Base-by-base conservation (phyloP, 2,888 invertebrate genomes). In the Sinohyriopsis cumingii region DNA sequence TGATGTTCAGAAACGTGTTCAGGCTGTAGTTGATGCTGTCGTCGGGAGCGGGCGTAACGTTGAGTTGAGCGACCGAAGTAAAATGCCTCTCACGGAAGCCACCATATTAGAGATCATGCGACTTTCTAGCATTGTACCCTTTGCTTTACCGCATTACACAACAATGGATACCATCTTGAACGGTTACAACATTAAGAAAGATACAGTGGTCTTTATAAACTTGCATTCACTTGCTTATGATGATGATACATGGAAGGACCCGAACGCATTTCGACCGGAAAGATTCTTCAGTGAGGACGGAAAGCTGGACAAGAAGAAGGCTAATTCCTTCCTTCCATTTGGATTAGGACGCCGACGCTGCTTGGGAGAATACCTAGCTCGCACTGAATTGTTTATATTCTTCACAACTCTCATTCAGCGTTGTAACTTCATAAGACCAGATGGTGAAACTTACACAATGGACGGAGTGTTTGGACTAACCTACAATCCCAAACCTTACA, bases 361-460 rank as follows among this genome's bases (percentile, higher is more conserved):
- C 65, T 54, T 82, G 33, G 86, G 86, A 4, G 84, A 86, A 71
- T 61, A 68, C n/a, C 65, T 86, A n/a, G 82, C 81, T 25, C 71
- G 71, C n/a, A 72, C 72, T 65, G 80, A 84, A 67, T n/a, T 86
- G 1, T 80, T 82, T 45, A 15, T 85, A 3, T 75, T 77, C 65
- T 71, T 85, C 25, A 64, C 79, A 6, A 69, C 68, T 7, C 45
- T 85, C 15, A 65, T 84, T 59, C 81, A 81, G 69, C 59, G 65
- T n/a, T 82, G 77, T 59, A 62, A 59, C 6, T 75, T 76, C 59
- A 55, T 63, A 5, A 61, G 63, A 54, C 70, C 67, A 5, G 56
- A 53, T 5, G 63, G 56, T 12, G 64, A 67, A 59, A 20, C 22
- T 4, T 15, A 63, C 18, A 63, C 66, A 15, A 22, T 67, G 1